These are phyloP conservation scores for Psophia crepitans DNA, from an alignment of 2,113 vertebrate species.

Conservation along the genomic window DNA sequence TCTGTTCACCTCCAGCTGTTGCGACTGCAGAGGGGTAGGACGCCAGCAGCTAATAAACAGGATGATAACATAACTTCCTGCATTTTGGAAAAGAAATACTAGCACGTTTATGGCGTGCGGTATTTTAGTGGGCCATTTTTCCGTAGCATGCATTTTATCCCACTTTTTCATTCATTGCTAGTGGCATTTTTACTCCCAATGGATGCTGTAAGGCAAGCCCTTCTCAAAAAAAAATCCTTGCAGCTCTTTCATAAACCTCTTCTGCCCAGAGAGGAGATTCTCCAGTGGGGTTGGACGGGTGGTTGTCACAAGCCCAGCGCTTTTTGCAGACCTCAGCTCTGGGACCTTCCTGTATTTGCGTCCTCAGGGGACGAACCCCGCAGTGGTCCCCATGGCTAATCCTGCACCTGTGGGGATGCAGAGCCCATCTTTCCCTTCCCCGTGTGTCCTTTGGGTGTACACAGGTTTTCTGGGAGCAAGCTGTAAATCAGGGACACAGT, in stretches of 20 bases:
- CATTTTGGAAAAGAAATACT: background rate
- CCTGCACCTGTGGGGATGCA: background rate
- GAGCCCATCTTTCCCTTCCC: background rate
- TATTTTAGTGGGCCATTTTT: background rate
- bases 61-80: background rate
- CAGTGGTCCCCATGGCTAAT: background rate
- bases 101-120: background rate
- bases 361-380: fast-evolving
- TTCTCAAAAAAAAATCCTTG: background rate
- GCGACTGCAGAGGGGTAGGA: background rate
- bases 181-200: background rate
- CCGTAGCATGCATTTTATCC: background rate
- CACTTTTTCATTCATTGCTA: background rate
- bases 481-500: background rate
- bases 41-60: background rate
- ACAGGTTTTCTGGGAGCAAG: background rate
- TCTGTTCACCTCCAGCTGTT: background rate
- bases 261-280: background rate
- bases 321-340: background rate
- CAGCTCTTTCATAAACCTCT: background rate
- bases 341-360: background rate
- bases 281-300: background rate
- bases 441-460: fast-evolving
- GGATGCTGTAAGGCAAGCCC: background rate
- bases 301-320: background rate